Conservation (phyloP, 1,140 invertebrate species). For the Brachionus rubens region DNA sequence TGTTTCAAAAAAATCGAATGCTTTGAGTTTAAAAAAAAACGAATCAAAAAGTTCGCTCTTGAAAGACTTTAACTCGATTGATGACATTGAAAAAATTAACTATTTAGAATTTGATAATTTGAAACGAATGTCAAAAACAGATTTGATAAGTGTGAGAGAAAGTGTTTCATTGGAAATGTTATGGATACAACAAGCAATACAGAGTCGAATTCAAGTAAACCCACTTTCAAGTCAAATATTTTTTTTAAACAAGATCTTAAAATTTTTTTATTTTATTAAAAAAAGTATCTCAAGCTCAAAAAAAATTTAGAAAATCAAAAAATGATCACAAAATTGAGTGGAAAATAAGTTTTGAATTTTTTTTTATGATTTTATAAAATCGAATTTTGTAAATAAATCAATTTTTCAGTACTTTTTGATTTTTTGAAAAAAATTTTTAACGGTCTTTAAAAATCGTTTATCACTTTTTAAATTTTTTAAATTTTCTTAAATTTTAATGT, state of each 20-base stretch:
- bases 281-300: slow-evolving; percentile 32
- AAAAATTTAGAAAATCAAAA: slow-evolving; percentile 43
- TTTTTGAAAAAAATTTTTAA: not conserved
- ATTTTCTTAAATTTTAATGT: no score
- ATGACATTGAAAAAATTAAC: slow-evolving; percentile 8
- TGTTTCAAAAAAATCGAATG: slow-evolving; percentile 28
- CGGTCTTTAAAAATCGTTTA: not conserved
- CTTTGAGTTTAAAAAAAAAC: not conserved
- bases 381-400: slow-evolving; percentile 15
- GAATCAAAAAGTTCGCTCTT: not conserved
- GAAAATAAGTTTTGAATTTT: not conserved
- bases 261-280: not conserved
- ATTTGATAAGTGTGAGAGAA: slow-evolving; percentile 20
- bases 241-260: not conserved
- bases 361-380: not conserved
- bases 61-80: slow-evolving; percentile 5
- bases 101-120: slow-evolving; percentile 25
- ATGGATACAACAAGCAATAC: slow-evolving; percentile 44
- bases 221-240: no score
- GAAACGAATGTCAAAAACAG: slow-evolving; percentile 16
- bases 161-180: slow-evolving; percentile 35
- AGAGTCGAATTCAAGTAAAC: slow-evolving; percentile 41
- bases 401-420: not conserved
- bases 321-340: not conserved
- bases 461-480: not conserved